Evolutionary conservation across 2,888 invertebrate genomes (phyloP), one percentile per base, ranked within the genome.

Genomic region (Philhelius pedissequus): DNA sequence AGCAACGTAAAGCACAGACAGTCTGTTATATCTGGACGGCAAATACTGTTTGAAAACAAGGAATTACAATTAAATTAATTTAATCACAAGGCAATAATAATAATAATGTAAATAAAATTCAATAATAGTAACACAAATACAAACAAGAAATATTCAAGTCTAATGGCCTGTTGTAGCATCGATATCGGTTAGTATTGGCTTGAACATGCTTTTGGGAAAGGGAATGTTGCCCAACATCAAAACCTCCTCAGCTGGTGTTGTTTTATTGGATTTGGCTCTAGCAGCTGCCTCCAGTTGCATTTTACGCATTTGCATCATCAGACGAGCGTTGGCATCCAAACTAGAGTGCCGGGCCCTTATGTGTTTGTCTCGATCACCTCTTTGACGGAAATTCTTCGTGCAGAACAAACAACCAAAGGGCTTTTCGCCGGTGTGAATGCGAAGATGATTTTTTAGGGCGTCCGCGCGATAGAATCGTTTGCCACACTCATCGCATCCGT

Each of bases 381-480:
- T 93, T 87, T 93, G 93, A 4, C 93, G 90, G 87, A 93, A 93
- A 56, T 92, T 92, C 79, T 92, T 92, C 0, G 90, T 92, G 87
- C 93, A 93, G 68, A 92, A 92, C 3, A 91, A 90, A 74, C 93
- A 93, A 6, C 92, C 92, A 86, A 92, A 93, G 0, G 93, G 93
- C 70, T 93, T 92, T 86, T 93, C 93, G 43, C 93, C 93, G 0
- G 94, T 94, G 86, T 94, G 94, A 79, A 94, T 94, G 71, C 94
- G 92, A 75, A 93, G 93, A 81, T 90, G 91, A 88, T 94, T 94
- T 87, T 94, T 94, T 11, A 94, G 87, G 2, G 94, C 94, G 88
- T 94, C 94, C 0, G 94, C 94, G 30, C 94, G 92, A 87, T 94
- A 94, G 87, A 94, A 94, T 4, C 94, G 91, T 88, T 94, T 94